phyloP scores from a whole-genome alignment of 2,113 vertebrate genomes.

The Haemorhous mexicanus region DNA sequence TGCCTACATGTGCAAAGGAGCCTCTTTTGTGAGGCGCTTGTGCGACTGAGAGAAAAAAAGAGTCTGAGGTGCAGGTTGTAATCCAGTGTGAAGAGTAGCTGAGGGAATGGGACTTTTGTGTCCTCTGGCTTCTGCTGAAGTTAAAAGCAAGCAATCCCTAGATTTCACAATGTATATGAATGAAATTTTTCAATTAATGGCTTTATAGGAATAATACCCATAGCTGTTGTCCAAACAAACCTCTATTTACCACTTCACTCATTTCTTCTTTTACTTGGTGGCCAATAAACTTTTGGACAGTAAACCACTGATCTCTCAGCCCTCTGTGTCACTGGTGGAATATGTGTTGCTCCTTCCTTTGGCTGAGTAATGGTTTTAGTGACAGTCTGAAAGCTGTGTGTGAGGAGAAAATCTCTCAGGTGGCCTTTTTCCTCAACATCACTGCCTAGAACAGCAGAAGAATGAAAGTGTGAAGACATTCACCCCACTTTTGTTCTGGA shows the following conservation, averaged over 20 bases:
- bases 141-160: background rate
- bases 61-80: background rate
- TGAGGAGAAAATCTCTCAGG: background rate
- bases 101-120: background rate
- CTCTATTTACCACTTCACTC: background rate
- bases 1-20: background rate
- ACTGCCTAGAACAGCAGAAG: background rate
- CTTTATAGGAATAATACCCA: background rate
- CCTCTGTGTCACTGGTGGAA: background rate
- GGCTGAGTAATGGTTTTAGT: background rate
- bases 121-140: background rate
- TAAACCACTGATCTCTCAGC: background rate
- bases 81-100: background rate
- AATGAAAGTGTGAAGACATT: background rate
- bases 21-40: background rate
- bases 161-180: background rate
- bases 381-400: fast-evolving
- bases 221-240: background rate
- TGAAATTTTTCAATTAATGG: background rate
- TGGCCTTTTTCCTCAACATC: background rate
- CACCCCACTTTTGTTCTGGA: background rate
- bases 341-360: background rate
- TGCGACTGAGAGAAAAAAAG: background rate
- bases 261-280: background rate
- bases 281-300: background rate